Evolutionary conservation across 1,140 invertebrate genomes (phyloP), one percentile per base, ranked within the genome.

Genomic region (Heliothis virescens): DNA sequence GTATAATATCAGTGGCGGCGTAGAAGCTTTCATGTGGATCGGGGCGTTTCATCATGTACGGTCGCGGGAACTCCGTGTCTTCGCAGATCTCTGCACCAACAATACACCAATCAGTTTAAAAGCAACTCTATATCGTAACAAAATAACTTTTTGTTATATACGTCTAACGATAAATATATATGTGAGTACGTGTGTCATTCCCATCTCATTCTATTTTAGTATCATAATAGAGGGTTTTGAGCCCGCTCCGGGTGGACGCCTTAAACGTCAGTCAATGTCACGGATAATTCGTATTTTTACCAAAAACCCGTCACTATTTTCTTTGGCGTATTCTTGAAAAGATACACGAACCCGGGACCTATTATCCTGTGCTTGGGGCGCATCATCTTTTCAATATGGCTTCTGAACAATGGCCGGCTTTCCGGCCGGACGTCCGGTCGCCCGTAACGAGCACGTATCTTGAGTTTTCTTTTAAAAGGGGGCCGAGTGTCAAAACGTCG

Each of bases 1-100:
- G 91, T 79, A 97, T 95, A 86, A 97, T 97, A 85, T 97, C 96
- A 0, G 96, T 97, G n/a, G 96, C 96, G 1, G 96, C 96, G 83
- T 97, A 97, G 88, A 96, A 96, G 84, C 96, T 96, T 86, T 97
- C 96, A 78, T 95, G 94, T 9, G 96, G 95, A 82, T 95, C 95
- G 52, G 92, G 91, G 87, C 94, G 91, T 73, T 92, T 93, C 92
- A 94, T 94, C 92, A 94, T 91, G 83, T 94, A 94, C 16, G 91
- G 92, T 7, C 92, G 85, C 13, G 92, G 91, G 71, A 94, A 92
- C 59, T 93, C 92, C 0, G 89, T 86, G 57, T 94, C 92, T 78
- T 94, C 92, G 79, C 91, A 93, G 53, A 94, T 94, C 89, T 94
- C 92, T 94, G 85, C 65, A 79, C 50, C 77, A 86, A 81, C 78